Evolutionary conservation across 2,113 vertebrate species (phyloP).

Genomic region (Patagioenas fasciata): DNA sequence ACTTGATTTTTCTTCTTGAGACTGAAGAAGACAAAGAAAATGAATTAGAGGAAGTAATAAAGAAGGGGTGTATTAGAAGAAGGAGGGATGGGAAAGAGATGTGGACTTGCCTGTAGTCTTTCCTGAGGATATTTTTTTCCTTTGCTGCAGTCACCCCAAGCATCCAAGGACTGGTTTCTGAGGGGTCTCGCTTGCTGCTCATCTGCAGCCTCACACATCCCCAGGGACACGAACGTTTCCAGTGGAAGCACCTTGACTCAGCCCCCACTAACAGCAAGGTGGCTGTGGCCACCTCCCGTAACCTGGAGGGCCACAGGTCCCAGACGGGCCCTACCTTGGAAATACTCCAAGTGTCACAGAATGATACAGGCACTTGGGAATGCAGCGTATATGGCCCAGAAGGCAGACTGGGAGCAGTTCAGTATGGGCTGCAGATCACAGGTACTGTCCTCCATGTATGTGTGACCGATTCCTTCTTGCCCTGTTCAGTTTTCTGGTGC

Average conservation of each 20-base stretch:
- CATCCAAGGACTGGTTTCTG: constrained; percentile 26
- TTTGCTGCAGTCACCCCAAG: constrained; percentile 18
- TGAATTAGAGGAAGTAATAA: background rate
- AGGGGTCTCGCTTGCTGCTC: constrained; percentile 37
- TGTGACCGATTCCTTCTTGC: background rate
- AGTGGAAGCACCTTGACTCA: constrained; percentile 49
- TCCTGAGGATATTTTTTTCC: background rate
- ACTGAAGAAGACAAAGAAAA: background rate
- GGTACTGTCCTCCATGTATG: background rate
- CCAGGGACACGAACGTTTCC: constrained; percentile 49
- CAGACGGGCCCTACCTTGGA: background rate
- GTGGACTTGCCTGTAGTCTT: background rate
- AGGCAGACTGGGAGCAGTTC: constrained; percentile 42
- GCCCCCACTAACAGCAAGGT: background rate
- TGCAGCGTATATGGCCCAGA: constrained; percentile 48
- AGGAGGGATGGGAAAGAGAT: background rate
- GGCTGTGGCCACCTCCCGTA: background rate
- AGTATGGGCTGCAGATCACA: constrained; percentile 48
- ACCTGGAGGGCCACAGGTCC: background rate
- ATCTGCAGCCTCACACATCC: constrained; percentile 23
- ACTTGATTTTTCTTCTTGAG: background rate
- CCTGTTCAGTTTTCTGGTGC: background rate
- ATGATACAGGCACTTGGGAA: constrained; percentile 48
- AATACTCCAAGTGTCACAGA: constrained; percentile 37
- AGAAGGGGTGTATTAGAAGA: background rate